These are phyloP conservation scores for Sigmodon hispidus DNA, from an alignment of 2,113 vertebrate species.

Conservation along the genomic window DNA sequence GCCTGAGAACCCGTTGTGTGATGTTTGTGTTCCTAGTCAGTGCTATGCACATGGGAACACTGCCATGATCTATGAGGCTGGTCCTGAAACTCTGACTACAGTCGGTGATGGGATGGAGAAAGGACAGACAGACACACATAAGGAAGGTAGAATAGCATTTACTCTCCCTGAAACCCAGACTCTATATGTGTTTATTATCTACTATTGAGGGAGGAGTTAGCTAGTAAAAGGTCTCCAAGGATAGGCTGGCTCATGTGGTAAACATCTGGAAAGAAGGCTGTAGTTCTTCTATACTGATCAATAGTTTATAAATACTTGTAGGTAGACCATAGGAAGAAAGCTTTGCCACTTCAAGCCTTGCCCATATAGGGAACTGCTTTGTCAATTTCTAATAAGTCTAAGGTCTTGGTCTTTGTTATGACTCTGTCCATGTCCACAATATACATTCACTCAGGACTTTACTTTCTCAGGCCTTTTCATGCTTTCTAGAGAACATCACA, in stretches of 20 bases:
- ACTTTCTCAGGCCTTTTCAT: background rate
- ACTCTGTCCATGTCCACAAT: background rate
- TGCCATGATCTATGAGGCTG: too few relatives aligned
- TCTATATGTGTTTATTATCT: background rate
- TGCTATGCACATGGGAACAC: background rate
- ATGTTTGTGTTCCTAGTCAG: rapidly evolving
- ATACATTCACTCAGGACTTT: background rate
- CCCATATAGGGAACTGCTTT: background rate
- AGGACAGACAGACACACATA: background rate
- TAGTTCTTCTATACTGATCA: background rate
- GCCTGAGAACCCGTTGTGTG: rapidly evolving
- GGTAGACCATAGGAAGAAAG: background rate
- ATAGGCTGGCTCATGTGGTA: background rate
- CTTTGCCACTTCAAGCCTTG: background rate
- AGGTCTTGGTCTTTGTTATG: background rate
- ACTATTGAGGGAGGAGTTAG: background rate
- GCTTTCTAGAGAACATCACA: background rate
- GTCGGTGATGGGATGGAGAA: background rate
- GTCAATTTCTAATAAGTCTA: background rate
- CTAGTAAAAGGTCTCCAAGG: background rate
- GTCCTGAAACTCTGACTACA: background rate
- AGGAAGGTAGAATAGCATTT: background rate
- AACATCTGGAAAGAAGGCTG: background rate
- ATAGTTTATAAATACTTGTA: background rate
- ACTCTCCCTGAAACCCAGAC: background rate